These are phyloP conservation scores for Ommatoiulus sabulosus DNA, from an alignment of 2,888 invertebrate species.

Conservation along the genomic window DNA sequence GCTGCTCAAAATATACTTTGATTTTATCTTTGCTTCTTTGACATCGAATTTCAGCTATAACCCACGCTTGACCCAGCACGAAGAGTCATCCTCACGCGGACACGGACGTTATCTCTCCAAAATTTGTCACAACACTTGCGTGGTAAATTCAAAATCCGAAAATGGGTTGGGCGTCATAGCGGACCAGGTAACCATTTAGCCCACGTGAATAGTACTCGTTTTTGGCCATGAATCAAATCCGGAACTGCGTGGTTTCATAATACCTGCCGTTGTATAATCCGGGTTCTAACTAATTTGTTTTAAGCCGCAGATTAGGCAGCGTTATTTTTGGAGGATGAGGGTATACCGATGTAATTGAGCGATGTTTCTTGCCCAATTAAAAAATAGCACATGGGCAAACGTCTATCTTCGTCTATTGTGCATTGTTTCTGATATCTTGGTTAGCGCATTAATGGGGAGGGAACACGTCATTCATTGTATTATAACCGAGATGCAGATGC, in stretches of 20 bases:
- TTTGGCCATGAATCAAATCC: neutral
- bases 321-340: neutral
- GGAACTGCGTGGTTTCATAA: neutral
- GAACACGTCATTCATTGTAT: neutral
- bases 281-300: neutral
- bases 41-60: too few relatives aligned
- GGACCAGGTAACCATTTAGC: neutral
- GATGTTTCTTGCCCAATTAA: slow-evolving; percentile 2
- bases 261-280: neutral
- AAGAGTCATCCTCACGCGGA: too few relatives aligned
- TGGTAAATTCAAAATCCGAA: neutral
- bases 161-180: neutral
- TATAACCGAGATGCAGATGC: neutral
- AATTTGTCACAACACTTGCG: neutral
- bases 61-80: too few relatives aligned
- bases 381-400: slow-evolving; percentile 1
- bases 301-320: neutral
- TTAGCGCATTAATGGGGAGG: slow-evolving; percentile 6
- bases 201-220: neutral
- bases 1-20: too few relatives aligned
- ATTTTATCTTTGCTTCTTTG: too few relatives aligned
- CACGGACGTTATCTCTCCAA: too few relatives aligned
- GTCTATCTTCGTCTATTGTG: neutral
- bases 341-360: neutral
- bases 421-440: slow-evolving; percentile 14